These are phyloP conservation scores for Imbricaverruca yamaguchii DNA, from an alignment of 2,888 invertebrate genomes.

Conservation along the genomic window DNA sequence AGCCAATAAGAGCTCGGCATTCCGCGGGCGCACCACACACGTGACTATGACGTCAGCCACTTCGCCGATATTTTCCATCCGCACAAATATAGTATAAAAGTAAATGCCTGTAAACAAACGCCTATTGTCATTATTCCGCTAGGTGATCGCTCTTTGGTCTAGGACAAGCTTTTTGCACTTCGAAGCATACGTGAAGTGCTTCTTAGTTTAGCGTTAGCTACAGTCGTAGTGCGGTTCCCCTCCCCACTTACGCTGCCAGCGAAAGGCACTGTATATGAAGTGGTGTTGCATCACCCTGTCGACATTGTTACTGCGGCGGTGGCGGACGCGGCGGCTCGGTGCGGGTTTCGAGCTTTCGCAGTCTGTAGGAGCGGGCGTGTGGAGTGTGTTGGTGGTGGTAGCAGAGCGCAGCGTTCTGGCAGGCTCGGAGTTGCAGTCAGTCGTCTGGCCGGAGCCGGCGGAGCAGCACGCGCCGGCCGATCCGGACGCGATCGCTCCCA, in stretches of 20 bases:
- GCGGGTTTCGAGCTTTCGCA: neutral
- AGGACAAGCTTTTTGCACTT: neutral
- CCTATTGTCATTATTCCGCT: too few relatives aligned
- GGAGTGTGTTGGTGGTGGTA: neutral
- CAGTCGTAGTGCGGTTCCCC: neutral
- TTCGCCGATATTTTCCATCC: neutral
- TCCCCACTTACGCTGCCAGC: neutral
- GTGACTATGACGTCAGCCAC: neutral
- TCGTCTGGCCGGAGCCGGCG: neutral
- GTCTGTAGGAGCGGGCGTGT: neutral
- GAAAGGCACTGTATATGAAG: neutral
- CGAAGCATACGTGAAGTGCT: neutral
- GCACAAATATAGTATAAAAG: neutral
- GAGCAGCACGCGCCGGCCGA: neutral
- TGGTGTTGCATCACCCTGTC: neutral
- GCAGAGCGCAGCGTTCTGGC: neutral
- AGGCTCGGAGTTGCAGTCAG: neutral
- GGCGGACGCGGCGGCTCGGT: neutral
- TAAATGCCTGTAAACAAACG: neutral
- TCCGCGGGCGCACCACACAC: neutral
- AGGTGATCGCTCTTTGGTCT: too few relatives aligned
- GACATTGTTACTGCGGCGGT: neutral
- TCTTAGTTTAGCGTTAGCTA: neutral
- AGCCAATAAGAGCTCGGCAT: neutral
- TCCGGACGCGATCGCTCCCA: neutral